phyloP scores from a whole-genome alignment of 2,113 vertebrate genomes.

The Suricata suricatta region DNA sequence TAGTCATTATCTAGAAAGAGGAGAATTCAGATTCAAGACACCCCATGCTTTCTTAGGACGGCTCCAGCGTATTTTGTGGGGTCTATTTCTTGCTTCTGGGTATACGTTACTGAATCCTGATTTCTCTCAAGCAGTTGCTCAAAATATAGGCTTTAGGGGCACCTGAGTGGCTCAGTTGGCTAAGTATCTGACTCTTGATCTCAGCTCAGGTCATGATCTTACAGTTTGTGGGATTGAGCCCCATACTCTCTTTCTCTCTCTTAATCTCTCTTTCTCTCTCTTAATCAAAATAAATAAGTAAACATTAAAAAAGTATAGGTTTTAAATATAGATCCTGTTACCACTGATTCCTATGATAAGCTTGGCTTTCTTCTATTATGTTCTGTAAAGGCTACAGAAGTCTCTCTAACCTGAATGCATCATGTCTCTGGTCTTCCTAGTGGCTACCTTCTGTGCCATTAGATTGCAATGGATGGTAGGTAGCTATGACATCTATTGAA shows the following conservation, averaged over 20 bases:
- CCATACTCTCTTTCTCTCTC: too few relatives aligned
- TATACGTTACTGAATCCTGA: neutral
- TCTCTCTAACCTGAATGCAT: neutral
- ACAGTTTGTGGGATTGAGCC: too few relatives aligned
- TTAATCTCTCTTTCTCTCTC: too few relatives aligned
- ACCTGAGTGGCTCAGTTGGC: too few relatives aligned
- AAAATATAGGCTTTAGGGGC: neutral
- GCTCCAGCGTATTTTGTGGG: neutral
- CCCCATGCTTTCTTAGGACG: neutral
- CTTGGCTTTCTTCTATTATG: neutral
- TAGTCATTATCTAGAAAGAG: neutral
- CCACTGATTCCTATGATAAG: neutral
- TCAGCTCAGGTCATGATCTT: too few relatives aligned
- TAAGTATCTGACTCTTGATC: too few relatives aligned
- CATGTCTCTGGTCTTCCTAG: neutral
- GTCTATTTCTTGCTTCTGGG: neutral
- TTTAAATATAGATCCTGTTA: neutral
- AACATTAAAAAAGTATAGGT: neutral
- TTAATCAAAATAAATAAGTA: too few relatives aligned
- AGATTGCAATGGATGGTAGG: neutral
- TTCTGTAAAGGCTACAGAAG: neutral
- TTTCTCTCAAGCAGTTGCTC: conserved; percentile 30
- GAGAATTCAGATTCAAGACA: neutral
- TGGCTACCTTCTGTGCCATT: neutral
- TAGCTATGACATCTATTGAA: neutral